A percentile compares a stretch with the other conserved stretches of the same genome.
Conservation (phyloP, 1,140 invertebrate genomes). For the Hirudo medicinalis region DNA sequence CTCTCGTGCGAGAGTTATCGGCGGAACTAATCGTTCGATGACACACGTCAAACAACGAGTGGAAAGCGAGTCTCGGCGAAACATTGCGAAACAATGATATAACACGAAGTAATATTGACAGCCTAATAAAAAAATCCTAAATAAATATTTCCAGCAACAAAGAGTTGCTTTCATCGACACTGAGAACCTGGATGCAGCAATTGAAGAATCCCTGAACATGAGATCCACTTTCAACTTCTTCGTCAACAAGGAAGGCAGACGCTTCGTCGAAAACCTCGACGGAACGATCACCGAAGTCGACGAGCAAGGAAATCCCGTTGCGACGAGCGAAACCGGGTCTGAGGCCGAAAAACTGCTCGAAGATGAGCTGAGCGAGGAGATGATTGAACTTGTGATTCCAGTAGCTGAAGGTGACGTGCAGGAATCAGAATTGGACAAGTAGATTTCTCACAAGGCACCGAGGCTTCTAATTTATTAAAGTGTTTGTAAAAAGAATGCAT, state of each 20-base stretch:
- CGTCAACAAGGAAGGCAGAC: neutral
- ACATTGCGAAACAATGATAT: too few relatives aligned
- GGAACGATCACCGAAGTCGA: neutral
- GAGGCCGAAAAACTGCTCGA: neutral
- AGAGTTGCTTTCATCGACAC: neutral
- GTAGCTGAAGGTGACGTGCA: neutral
- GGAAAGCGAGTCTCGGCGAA: too few relatives aligned
- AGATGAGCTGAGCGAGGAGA: neutral
- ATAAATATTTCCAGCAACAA: constrained; percentile 13
- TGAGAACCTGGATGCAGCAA: neutral
- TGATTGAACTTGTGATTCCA: neutral
- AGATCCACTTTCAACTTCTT: neutral
- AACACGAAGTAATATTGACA: neutral
- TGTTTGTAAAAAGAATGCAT: too few relatives aligned
- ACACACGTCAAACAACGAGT: too few relatives aligned
- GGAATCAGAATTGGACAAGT: too few relatives aligned
- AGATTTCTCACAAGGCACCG: too few relatives aligned
- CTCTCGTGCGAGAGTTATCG: too few relatives aligned
- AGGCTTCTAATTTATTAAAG: too few relatives aligned
- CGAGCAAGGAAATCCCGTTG: neutral
- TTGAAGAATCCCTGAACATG: constrained; percentile 9
- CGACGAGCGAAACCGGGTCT: neutral
- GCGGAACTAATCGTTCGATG: too few relatives aligned
- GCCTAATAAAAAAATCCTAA: neutral
- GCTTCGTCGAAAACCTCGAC: constrained; percentile 2